Evolutionary conservation across 2,888 invertebrate genomes (phyloP).

Genomic region (Microctonus hyperodae): DNA sequence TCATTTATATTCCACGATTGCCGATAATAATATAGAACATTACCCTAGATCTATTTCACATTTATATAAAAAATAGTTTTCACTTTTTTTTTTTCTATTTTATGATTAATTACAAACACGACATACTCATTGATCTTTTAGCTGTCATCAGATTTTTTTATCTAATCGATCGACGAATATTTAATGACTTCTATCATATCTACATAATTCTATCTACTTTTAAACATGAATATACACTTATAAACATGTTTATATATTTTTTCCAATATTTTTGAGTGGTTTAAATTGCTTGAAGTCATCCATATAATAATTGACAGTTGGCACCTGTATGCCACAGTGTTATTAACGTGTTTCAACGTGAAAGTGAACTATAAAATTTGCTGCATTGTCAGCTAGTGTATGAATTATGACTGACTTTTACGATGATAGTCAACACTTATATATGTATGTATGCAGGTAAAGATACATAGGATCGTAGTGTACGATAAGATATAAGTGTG

Average conservation of each 20-base stretch:
- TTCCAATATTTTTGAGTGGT: neutral
- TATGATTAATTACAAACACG: slow-evolving; percentile 1
- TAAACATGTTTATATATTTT: neutral
- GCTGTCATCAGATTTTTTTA: neutral
- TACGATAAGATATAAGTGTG: neutral
- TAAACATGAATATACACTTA: neutral
- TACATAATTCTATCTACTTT: too few species aligned
- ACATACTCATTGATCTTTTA: neutral
- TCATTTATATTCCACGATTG: slow-evolving; percentile 34
- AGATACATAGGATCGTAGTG: too few species aligned
- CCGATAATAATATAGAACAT: neutral
- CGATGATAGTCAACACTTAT: neutral
- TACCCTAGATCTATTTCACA: too few species aligned
- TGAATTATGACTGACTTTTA: slow-evolving; percentile 8
- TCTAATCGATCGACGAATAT: neutral
- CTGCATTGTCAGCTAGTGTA: slow-evolving; percentile 8
- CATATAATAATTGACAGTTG: neutral
- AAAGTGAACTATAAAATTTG: slow-evolving; percentile 6
- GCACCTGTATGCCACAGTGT: neutral
- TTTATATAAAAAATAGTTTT: neutral
- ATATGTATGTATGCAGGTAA: neutral
- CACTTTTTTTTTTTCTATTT: neutral
- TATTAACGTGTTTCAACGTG: neutral
- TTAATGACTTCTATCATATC: neutral
- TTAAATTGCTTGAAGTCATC: neutral